Percentiles rank a stretch among this genome's conserved stretches.
Evolutionary conservation across 2,113 vertebrate species (phyloP).

Genomic region (Arizona elegans): DNA sequence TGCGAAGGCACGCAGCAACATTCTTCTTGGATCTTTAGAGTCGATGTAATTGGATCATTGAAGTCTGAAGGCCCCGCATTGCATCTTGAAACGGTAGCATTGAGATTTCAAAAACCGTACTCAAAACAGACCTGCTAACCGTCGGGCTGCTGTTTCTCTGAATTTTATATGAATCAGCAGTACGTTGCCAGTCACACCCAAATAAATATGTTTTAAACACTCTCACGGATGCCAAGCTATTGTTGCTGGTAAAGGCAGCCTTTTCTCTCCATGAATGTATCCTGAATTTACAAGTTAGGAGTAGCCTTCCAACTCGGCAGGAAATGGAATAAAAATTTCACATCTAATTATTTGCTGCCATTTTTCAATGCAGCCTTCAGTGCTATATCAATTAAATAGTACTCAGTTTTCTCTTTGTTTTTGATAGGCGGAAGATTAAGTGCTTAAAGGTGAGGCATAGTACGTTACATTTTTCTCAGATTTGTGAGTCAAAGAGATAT

Average conservation of each 20-base stretch:
- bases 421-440: not conserved
- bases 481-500: not conserved
- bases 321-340: not conserved
- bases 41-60: not conserved
- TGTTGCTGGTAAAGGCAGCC: not conserved
- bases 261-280: not conserved
- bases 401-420: not conserved
- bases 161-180: constrained; percentile 54
- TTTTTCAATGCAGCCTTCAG: not conserved
- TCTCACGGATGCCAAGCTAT: not conserved
- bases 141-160: constrained; percentile 46
- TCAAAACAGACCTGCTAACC: constrained; percentile 47
- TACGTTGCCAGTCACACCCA: constrained; percentile 40
- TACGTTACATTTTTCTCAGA: too few relatives aligned
- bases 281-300: not conserved
- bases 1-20: not conserved
- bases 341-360: not conserved
- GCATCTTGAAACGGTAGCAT: constrained; percentile 9
- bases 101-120: constrained; percentile 32
- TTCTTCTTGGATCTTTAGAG: constrained; percentile 5
- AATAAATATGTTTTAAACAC: constrained; percentile 53
- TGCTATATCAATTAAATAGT: too few relatives aligned
- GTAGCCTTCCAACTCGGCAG: not conserved
- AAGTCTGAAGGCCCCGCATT: constrained; percentile 11
- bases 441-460: not conserved